Percentiles rank a stretch among this genome's conserved stretches.
These are phyloP conservation scores for Limnephilus marmoratus DNA, from an alignment of 2,888 invertebrate genomes.

Conservation along the genomic window DNA sequence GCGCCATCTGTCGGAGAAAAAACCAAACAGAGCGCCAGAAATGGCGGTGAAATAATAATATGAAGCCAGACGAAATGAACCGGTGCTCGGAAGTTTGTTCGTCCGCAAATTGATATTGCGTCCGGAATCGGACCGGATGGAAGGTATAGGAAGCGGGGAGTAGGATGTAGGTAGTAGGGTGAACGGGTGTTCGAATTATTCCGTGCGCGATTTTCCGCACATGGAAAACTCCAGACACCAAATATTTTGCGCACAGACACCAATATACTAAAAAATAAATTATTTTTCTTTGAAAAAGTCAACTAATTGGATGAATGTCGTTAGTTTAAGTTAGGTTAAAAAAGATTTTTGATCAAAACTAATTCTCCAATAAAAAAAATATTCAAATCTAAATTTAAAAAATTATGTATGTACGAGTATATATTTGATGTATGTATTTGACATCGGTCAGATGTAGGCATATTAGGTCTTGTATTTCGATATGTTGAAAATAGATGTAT, in stretches of 20 bases:
- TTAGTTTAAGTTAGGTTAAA: too few relatives aligned
- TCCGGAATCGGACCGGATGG: constrained; percentile 43
- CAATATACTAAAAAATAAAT: too few relatives aligned
- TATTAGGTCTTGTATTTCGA: too few relatives aligned
- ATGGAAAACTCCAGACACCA: not conserved
- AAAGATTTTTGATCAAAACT: too few relatives aligned
- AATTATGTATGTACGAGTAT: too few relatives aligned
- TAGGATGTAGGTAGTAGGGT: not conserved
- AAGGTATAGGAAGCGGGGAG: not conserved
- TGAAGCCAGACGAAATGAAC: constrained; percentile 61
- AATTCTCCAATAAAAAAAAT: too few relatives aligned
- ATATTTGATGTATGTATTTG: too few relatives aligned
- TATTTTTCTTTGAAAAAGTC: too few relatives aligned
- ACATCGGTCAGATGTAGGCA: too few relatives aligned
- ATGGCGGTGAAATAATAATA: constrained; percentile 58
- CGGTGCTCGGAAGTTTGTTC: constrained; percentile 60
- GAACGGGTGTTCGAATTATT: not conserved
- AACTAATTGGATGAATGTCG: too few relatives aligned
- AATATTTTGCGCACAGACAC: not conserved
- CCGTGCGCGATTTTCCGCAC: not conserved
- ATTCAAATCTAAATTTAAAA: too few relatives aligned
- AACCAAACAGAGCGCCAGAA: constrained; percentile 54
- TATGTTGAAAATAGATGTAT: too few relatives aligned
- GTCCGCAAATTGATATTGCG: constrained; percentile 65
- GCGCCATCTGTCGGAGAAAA: constrained; percentile 61